Evolutionary conservation across 2,113 vertebrate genomes (phyloP), one percentile per base, ranked within the genome.

Genomic region (Mugil cephalus): DNA sequence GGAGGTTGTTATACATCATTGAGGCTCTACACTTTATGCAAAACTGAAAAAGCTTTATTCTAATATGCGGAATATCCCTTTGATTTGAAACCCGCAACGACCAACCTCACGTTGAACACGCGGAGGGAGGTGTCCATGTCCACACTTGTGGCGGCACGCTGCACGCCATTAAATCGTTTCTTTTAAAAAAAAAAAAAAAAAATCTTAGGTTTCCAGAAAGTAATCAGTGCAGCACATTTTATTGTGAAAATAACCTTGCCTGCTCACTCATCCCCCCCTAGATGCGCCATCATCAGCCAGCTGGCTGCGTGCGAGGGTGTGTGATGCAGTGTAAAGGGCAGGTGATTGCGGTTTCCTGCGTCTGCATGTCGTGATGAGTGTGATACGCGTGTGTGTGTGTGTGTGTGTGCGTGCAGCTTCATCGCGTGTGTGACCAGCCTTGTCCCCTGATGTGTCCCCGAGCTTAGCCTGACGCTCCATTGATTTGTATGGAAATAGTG

Each of bases 401-500:
- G 58, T 21, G 63, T 18, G 47, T 50, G 60, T 56, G 34, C 38
- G 68, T 47, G 68, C 15, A 24, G 54, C 72, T 62, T 76, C 69
- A 56, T 75, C 1, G 62, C 52, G 18, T 87, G 85, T 87, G 80
- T 79, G 90, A 74, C 86, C 74, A 70, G 75, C 53, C 72, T 53
- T 68, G 70, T 88, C 81, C 84, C 74, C 74, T 52, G 84, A 85
- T 80, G 87, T 69, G 84, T 87, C 82, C 79, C 77, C 3, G 79
- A 78, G 74, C 78, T 87, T 70, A 82, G 73, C 82, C 76, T 77
- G 87, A 90, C 61, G 80, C 83, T 88, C 78, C 82, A 82, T 87
- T 91, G 89, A 93, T 92, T 93, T 93, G 89, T 91, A 92, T 91
- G 85, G 89, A 91, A 91, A 91, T 90, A 87, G 64, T 70, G 86